Percentiles rank a stretch among this genome's conserved stretches.
Evolutionary conservation across 2,888 invertebrate genomes (phyloP).

Genomic region (Idaea dimidiata): DNA sequence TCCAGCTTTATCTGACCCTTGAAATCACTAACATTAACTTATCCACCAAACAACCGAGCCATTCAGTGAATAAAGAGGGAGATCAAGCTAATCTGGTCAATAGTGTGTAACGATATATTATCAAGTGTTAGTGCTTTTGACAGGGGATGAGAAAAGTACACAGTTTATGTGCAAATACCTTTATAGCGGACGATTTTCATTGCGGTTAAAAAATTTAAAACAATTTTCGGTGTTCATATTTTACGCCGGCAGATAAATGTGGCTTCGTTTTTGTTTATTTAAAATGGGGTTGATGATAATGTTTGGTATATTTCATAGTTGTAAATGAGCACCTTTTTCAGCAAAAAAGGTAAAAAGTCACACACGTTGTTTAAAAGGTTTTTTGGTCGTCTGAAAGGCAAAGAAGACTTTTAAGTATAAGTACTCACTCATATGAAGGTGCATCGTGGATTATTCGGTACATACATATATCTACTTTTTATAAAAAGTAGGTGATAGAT

Average conservation of each 20-base stretch:
- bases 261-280: not conserved
- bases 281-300: not conserved
- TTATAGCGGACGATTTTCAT: slow-evolving; percentile 20
- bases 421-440: too few relatives aligned
- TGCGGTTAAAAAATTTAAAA: slow-evolving; percentile 1
- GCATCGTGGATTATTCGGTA: too few relatives aligned
- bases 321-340: not conserved
- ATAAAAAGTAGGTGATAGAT: too few relatives aligned
- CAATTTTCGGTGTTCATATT: not conserved
- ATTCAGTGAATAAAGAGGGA: slow-evolving; percentile 5
- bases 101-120: slow-evolving; percentile 48
- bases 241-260: not conserved
- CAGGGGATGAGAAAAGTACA: slow-evolving; percentile 43
- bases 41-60: not conserved
- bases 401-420: not conserved
- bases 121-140: slow-evolving; percentile 53
- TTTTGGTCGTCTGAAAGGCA: not conserved
- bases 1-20: slow-evolving; percentile 28
- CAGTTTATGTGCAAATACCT: slow-evolving; percentile 25
- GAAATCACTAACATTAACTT: slow-evolving; percentile 3
- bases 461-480: too few relatives aligned
- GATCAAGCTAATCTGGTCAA: slow-evolving; percentile 27
- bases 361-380: not conserved
- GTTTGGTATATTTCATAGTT: not conserved
- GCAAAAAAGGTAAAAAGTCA: not conserved